A percentile compares a stretch with the other conserved stretches of the same genome.
phyloP scores from a whole-genome alignment of 2,888 invertebrate species.

The Stegophylla sp. region DNA sequence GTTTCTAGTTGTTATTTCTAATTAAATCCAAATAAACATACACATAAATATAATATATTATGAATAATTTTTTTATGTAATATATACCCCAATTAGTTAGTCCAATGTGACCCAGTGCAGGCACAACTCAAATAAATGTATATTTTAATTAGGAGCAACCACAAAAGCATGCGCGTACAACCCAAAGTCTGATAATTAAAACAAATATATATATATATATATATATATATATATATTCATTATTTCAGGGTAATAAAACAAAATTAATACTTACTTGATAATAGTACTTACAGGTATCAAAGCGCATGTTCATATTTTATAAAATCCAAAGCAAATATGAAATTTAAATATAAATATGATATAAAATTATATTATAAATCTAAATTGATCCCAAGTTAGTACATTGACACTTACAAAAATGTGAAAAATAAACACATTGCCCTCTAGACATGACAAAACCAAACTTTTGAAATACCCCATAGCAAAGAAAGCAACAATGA shows the following conservation, averaged over 20 bases:
- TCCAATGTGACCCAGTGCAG: constrained; percentile 35
- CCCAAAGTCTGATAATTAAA: constrained; percentile 24
- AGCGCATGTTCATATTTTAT: constrained; percentile 52
- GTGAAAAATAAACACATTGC: constrained; percentile 50
- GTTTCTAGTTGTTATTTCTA: background rate
- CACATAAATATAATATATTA: background rate
- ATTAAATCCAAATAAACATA: background rate
- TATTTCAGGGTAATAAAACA: constrained; percentile 34
- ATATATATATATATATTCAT: constrained; percentile 4
- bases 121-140: constrained; percentile 41
- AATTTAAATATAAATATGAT: constrained; percentile 28
- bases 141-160: constrained; percentile 50
- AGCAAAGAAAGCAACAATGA: constrained; percentile 54
- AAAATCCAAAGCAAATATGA: constrained; percentile 55
- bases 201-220: background rate
- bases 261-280: constrained; percentile 50
- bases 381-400: constrained; percentile 54
- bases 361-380: no score
- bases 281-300: constrained; percentile 35
- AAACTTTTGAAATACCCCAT: constrained; percentile 49
- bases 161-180: constrained; percentile 57
- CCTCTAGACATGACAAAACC: constrained; percentile 41
- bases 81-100: constrained; percentile 26
- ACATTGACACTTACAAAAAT: constrained; percentile 58
- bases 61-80: background rate